Evolutionary conservation across 1,140 invertebrate species (phyloP).

Genomic region (Dreissena polymorpha): DNA sequence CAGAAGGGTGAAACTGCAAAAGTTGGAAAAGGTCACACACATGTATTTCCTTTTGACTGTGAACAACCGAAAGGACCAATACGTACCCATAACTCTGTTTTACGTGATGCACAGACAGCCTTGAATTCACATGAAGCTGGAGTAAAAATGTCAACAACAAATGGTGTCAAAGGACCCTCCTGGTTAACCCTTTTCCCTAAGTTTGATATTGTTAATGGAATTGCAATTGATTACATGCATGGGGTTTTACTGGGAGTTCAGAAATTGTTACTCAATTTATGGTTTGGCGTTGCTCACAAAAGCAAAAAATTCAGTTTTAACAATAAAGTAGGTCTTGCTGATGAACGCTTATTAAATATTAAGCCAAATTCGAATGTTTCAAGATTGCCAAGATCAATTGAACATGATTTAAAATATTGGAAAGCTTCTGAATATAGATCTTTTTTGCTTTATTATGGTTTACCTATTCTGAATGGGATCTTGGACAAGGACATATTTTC

Average conservation of each 20-base stretch:
- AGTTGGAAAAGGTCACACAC: conserved; percentile 45
- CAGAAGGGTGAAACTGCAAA: conserved; percentile 45
- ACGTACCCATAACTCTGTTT: conserved; percentile 26
- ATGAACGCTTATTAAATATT: conserved; percentile 33
- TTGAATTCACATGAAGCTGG: not conserved
- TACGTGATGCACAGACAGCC: conserved; percentile 22
- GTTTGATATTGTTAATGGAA: conserved; percentile 51
- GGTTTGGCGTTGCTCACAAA: conserved; percentile 33
- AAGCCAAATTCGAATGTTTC: conserved; percentile 53
- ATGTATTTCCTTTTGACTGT: conserved; percentile 28
- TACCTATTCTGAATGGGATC: conserved; percentile 42
- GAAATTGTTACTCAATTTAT: conserved; percentile 51
- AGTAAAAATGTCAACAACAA: conserved; percentile 11
- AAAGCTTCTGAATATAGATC: conserved; percentile 60
- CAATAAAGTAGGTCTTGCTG: conserved; percentile 10
- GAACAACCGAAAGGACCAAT: conserved; percentile 31
- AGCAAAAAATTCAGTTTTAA: conserved; percentile 14
- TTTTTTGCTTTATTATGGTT: conserved; percentile 56
- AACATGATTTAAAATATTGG: conserved; percentile 51
- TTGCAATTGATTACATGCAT: conserved; percentile 61
- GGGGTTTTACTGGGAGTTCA: conserved; percentile 54
- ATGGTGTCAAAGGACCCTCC: conserved; percentile 56
- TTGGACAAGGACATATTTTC: conserved; percentile 24
- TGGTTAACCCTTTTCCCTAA: conserved; percentile 45
- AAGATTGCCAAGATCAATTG: conserved; percentile 55